phyloP scores from a whole-genome alignment of 2,113 vertebrate genomes.

The Vidua macroura region DNA sequence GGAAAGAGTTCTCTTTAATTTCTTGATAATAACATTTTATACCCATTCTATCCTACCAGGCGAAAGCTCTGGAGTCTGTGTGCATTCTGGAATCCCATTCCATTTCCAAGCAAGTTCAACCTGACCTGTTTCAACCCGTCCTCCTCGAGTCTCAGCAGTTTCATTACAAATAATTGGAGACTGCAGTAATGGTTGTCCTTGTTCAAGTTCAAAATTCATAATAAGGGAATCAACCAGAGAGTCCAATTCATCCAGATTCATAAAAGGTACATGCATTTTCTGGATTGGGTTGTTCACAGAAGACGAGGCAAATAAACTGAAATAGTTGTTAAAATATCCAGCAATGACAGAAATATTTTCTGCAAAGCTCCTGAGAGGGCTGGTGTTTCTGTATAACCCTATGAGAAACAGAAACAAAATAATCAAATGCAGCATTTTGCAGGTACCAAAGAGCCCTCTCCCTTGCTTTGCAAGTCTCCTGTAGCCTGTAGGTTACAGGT shows the following conservation, averaged over 20 bases:
- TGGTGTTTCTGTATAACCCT: constrained; percentile 37
- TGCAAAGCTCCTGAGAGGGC: constrained; percentile 42
- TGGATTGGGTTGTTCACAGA: not conserved
- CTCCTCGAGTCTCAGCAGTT: not conserved
- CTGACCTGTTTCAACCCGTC: not conserved
- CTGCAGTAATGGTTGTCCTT: not conserved
- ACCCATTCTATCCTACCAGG: constrained; percentile 80
- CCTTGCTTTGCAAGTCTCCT: not conserved
- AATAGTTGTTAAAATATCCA: constrained; percentile 64
- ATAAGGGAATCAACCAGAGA: constrained; percentile 74
- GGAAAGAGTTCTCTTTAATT: not conserved
- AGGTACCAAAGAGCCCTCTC: not conserved
- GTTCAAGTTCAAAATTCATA: constrained; percentile 53
- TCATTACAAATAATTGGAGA: not conserved
- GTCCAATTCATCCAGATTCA: constrained; percentile 67
- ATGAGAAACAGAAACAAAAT: not conserved
- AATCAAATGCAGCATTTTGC: not conserved
- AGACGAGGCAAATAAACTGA: constrained; percentile 21
- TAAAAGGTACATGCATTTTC: not conserved
- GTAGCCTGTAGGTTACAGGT: not conserved
- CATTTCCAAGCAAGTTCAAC: not conserved
- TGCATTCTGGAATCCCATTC: constrained; percentile 54
- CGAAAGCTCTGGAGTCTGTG: constrained; percentile 6
- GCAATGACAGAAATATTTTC: constrained; percentile 68
- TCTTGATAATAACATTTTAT: constrained; percentile 52